Percentiles rank a stretch among this genome's conserved stretches.
These are phyloP conservation scores for Onychomys torridus DNA, from an alignment of 2,797 vertebrate species.

Conservation along the genomic window DNA sequence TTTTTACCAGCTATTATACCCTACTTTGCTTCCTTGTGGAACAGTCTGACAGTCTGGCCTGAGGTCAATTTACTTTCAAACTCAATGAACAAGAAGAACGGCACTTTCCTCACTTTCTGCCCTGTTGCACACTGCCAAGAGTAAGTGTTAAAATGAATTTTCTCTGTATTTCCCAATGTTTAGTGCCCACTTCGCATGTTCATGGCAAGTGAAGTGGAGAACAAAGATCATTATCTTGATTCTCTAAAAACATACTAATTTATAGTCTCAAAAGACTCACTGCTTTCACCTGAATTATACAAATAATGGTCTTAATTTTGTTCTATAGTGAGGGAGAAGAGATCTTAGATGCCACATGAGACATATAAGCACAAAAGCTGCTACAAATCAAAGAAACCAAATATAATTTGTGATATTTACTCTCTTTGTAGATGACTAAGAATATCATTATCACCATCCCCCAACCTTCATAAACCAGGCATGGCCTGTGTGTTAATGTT, in stretches of 20 bases:
- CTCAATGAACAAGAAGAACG: background rate
- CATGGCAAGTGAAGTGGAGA: background rate
- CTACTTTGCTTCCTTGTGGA: background rate
- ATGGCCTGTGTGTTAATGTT: background rate
- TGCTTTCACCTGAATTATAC: constrained; percentile 24
- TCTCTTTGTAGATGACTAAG: background rate
- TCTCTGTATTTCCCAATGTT: background rate
- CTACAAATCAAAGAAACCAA: background rate
- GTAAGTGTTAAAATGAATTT: background rate
- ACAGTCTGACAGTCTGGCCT: background rate
- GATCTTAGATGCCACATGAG: background rate
- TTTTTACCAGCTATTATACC: background rate
- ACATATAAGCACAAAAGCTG: background rate
- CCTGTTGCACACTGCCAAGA: background rate
- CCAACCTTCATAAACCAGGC: background rate
- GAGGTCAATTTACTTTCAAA: constrained; percentile 37
- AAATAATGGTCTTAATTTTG: background rate
- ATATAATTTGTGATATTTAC: background rate
- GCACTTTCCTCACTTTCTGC: background rate
- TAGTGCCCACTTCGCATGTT: background rate
- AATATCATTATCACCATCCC: background rate
- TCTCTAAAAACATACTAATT: constrained; percentile 36
- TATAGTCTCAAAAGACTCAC: constrained; percentile 17
- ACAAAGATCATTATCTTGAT: background rate
- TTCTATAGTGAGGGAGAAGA: background rate